Evolutionary conservation across 2,888 invertebrate genomes (phyloP).

Genomic region (Chrysotoxum bicinctum): DNA sequence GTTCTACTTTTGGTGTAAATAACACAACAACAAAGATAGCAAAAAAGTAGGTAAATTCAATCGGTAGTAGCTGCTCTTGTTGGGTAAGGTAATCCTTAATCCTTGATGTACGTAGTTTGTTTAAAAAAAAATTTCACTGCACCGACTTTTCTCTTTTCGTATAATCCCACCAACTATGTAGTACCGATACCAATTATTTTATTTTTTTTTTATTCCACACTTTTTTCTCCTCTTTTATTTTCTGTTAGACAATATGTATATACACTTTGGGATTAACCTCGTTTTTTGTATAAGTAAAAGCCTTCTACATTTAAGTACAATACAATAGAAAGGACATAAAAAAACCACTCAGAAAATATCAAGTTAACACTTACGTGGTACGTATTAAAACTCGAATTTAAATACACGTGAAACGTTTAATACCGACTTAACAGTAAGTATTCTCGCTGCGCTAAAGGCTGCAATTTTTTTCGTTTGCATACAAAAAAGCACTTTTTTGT

Average conservation of each 20-base stretch:
- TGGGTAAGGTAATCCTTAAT: conserved; percentile 58
- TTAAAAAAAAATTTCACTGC: conserved; percentile 28
- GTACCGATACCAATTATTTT: conserved; percentile 51
- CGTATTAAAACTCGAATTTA: not conserved
- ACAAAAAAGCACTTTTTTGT: not conserved
- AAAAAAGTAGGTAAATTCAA: conserved; percentile 30
- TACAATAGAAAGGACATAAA: conserved; percentile 20
- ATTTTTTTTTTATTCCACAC: conserved; percentile 26
- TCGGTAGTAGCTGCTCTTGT: not conserved
- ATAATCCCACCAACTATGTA: conserved; percentile 60
- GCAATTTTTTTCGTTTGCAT: not conserved
- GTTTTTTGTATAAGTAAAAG: conserved; percentile 21
- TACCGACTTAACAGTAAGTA: conserved; percentile 4
- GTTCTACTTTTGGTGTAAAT: conserved; percentile 44
- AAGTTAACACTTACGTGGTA: not conserved
- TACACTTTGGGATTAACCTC: conserved; percentile 59
- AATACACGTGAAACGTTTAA: conserved; percentile 41
- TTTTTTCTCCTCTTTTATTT: not conserved
- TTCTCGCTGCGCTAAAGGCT: not conserved
- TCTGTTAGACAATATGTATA: conserved; percentile 11
- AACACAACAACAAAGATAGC: conserved; percentile 15
- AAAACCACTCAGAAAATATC: conserved; percentile 38
- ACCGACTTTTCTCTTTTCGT: conserved; percentile 30
- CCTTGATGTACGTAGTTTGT: conserved; percentile 39
- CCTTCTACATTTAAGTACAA: conserved; percentile 37